Conservation (phyloP, 2,797 vertebrate genomes). For the Gambusia yucatana region DNA sequence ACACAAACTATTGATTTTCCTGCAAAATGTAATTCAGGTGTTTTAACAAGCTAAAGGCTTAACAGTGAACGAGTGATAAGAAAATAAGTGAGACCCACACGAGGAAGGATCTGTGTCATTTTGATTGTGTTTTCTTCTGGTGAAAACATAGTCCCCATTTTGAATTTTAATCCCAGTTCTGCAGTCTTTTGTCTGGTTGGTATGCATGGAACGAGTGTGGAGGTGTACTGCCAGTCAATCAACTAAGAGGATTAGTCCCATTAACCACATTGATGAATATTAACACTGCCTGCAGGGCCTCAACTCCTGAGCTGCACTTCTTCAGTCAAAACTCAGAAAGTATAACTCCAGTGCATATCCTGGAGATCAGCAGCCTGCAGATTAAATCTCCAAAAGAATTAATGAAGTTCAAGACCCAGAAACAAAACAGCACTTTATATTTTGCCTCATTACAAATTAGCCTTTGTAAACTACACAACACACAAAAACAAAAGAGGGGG, state of each 20-base stretch:
- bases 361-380: slow-evolving; percentile 16
- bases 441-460: slow-evolving; percentile 8
- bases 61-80: neutral
- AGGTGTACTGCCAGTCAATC: slow-evolving; percentile 51
- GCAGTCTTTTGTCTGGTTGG: slow-evolving; percentile 63
- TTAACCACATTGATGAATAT: slow-evolving; percentile 71
- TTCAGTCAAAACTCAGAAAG: slow-evolving; percentile 39
- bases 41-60: neutral
- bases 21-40: neutral
- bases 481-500: neutral
- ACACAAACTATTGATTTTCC: neutral
- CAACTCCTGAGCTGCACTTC: slow-evolving; percentile 40
- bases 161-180: slow-evolving; percentile 52
- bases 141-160: slow-evolving; percentile 46
- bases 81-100: neutral
- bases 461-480: slow-evolving; percentile 7
- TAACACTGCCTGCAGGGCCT: slow-evolving; percentile 61
- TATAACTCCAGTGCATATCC: slow-evolving; percentile 42
- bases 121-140: neutral
- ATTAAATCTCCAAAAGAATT: slow-evolving; percentile 1
- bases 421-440: slow-evolving; percentile 7
- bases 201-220: slow-evolving; percentile 51
- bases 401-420: slow-evolving; percentile 10
- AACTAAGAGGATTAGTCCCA: slow-evolving; percentile 61
- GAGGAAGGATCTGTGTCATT: neutral